Conservation (phyloP, 2,797 vertebrate genomes). For the Syncerus caffer region DNA sequence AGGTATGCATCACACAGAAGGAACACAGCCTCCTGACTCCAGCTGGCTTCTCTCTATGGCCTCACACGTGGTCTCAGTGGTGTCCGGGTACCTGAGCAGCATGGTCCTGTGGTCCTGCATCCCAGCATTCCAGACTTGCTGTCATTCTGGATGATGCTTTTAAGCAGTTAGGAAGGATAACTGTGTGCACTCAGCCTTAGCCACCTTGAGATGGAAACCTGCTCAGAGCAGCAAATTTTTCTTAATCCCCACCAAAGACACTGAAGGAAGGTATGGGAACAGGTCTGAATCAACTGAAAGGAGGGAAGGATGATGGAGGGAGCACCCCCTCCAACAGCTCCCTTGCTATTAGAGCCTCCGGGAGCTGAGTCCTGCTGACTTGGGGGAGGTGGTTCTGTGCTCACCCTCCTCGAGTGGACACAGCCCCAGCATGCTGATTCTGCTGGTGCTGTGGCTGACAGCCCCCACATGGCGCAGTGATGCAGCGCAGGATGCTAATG, state of each 20-base stretch:
- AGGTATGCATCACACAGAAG: neutral
- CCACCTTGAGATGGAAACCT: neutral
- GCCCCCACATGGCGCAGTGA: rapidly evolving
- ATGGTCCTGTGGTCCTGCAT: neutral
- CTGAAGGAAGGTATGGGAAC: neutral
- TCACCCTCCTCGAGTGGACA: neutral
- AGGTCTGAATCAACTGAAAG: neutral
- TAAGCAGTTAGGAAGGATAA: neutral
- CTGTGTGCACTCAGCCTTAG: neutral
- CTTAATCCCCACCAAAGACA: neutral
- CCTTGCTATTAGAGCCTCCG: neutral
- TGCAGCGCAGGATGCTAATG: constrained; percentile 43
- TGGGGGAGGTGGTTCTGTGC: neutral
- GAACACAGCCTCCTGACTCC: neutral
- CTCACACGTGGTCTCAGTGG: neutral
- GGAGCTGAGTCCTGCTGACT: constrained; percentile 24
- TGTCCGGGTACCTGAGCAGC: neutral
- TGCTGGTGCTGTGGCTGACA: neutral
- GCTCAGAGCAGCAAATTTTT: neutral
- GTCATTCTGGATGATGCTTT: neutral
- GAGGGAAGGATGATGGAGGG: neutral
- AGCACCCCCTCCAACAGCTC: neutral
- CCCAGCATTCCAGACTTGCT: neutral
- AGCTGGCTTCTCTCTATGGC: neutral
- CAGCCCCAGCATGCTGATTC: constrained; percentile 11